Evolutionary conservation across 2,888 invertebrate species (phyloP).

Genomic region (Pomacea canaliculata): DNA sequence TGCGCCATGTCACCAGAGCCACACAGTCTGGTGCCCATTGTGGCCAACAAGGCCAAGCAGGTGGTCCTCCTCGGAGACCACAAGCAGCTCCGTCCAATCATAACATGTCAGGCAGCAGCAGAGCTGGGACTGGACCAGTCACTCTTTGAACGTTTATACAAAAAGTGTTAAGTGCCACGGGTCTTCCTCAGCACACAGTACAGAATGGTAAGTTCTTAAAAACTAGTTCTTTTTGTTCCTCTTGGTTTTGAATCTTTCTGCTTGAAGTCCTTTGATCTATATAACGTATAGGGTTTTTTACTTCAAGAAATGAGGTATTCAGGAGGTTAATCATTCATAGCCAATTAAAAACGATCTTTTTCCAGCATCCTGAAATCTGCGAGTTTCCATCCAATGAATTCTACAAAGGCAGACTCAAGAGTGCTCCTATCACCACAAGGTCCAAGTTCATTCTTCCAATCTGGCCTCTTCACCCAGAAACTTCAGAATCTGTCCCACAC

Average conservation of each 20-base stretch:
- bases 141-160: constrained; percentile 50
- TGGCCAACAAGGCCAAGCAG: constrained; percentile 41
- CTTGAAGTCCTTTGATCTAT: background rate
- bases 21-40: constrained; percentile 57
- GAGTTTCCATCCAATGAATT: constrained; percentile 55
- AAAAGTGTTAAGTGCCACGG: constrained; percentile 28
- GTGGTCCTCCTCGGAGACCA: constrained; percentile 65
- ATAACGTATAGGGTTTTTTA: background rate
- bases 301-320: too few relatives aligned
- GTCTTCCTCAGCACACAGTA: constrained; percentile 55
- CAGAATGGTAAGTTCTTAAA: constrained; percentile 52
- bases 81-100: constrained; percentile 61
- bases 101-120: constrained; percentile 45
- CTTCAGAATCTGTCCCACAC: constrained; percentile 33
- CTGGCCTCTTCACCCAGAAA: constrained; percentile 15
- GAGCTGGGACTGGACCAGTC: constrained; percentile 51
- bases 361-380: constrained; percentile 52
- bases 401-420: constrained; percentile 44
- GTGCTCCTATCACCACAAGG: constrained; percentile 18
- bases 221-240: background rate
- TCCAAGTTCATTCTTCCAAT: constrained; percentile 1
- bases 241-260: background rate
- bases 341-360: constrained; percentile 1
- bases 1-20: constrained; percentile 64
- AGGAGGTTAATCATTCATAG: too few relatives aligned